Evolutionary conservation across 2,888 invertebrate species (phyloP).

Genomic region (Cryptocheilus praepositus): DNA sequence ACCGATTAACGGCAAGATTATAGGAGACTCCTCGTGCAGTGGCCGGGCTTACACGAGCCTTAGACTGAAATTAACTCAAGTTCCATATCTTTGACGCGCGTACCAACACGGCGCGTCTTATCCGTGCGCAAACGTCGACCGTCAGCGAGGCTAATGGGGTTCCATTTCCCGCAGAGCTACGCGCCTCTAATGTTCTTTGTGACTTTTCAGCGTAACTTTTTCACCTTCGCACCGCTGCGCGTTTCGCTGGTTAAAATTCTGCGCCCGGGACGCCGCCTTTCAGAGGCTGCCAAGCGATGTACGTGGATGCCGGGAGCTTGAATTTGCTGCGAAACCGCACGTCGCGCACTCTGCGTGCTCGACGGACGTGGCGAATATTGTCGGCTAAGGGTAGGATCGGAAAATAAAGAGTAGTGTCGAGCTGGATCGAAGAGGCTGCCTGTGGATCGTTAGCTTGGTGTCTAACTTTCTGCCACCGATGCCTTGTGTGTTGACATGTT

Average conservation of each 20-base stretch:
- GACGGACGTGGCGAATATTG: too few relatives aligned
- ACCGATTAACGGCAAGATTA: slow-evolving; percentile 37
- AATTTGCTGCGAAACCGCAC: too few relatives aligned
- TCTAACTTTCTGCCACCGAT: too few relatives aligned
- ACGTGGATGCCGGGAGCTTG: too few relatives aligned
- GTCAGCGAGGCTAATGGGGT: slow-evolving; percentile 25
- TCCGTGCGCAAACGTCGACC: slow-evolving; percentile 28
- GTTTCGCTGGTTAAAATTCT: not conserved
- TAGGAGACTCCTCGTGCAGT: slow-evolving; percentile 29
- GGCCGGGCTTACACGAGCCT: slow-evolving; percentile 34
- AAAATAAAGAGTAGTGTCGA: too few relatives aligned
- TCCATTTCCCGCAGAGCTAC: slow-evolving; percentile 10
- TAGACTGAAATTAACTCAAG: slow-evolving; percentile 37
- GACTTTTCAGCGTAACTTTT: not conserved
- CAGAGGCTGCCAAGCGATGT: too few relatives aligned
- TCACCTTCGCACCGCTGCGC: not conserved
- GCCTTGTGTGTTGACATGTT: too few relatives aligned
- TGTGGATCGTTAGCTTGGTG: too few relatives aligned
- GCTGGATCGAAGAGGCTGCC: too few relatives aligned
- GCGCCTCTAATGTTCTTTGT: slow-evolving; percentile 1
- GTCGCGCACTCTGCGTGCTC: too few relatives aligned
- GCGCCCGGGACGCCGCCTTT: too few relatives aligned
- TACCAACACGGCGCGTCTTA: slow-evolving; percentile 21
- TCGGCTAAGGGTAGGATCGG: too few relatives aligned
- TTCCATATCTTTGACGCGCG: slow-evolving; percentile 12